These are phyloP conservation scores for Hemicentrotus pulcherrimus DNA, from an alignment of 35 echinoderm and acorn worm genomes.

Conservation along the genomic window DNA sequence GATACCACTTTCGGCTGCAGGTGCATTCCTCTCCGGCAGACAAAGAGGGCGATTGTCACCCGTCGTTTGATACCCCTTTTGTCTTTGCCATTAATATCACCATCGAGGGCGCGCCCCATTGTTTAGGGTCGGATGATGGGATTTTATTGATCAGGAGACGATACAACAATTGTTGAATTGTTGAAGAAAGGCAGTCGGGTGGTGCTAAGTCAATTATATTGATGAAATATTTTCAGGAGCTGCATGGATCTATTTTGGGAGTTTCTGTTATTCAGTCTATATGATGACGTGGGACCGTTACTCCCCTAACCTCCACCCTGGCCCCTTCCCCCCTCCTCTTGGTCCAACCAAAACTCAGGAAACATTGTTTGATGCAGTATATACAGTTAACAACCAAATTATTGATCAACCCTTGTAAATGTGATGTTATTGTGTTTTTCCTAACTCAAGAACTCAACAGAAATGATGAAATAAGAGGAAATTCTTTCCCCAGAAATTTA, in stretches of 20 bases:
- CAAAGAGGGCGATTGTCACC: background rate
- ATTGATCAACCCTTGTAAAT: too few species aligned
- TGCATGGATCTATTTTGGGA: background rate
- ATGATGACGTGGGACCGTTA: background rate
- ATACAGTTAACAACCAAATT: too few species aligned
- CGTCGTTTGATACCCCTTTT: background rate
- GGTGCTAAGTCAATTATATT: background rate
- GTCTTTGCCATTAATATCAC: conserved; percentile 3
- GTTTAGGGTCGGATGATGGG: background rate
- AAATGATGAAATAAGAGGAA: too few species aligned
- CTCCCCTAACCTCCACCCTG: background rate
- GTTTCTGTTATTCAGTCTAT: background rate
- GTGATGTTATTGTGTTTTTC: too few species aligned
- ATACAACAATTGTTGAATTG: background rate
- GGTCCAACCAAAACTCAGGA: background rate
- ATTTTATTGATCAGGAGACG: background rate
- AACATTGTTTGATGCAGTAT: too few species aligned
- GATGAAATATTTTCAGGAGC: background rate
- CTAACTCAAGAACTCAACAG: too few species aligned
- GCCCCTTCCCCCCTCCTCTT: background rate
- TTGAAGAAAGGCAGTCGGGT: background rate
- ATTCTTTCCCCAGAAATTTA: too few species aligned
- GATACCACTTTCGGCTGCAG: background rate
- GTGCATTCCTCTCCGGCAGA: background rate
- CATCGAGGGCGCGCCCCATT: background rate